A percentile compares a stretch with the other conserved stretches of the same genome.
phyloP scores from a whole-genome alignment of 2,113 vertebrate genomes.

The Speoplatyrhinus poulsoni region DNA sequence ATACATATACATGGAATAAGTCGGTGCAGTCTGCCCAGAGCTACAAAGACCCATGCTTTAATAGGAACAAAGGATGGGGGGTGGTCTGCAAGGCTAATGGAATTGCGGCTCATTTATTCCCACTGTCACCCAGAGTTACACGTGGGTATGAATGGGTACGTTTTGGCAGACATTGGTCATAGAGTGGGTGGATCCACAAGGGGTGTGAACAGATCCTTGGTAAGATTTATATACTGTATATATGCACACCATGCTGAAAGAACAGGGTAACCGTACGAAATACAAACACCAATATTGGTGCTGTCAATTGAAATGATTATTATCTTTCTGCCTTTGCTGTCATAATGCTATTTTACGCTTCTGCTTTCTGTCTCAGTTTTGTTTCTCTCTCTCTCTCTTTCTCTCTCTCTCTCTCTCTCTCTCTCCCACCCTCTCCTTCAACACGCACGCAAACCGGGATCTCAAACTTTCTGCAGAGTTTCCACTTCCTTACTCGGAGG shows the following conservation, averaged over 20 bases:
- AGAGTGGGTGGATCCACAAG: background rate
- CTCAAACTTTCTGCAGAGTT: background rate
- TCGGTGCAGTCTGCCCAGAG: slow-evolving; percentile 26
- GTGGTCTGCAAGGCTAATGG: background rate
- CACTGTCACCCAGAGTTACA: background rate
- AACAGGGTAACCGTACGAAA: too few species aligned
- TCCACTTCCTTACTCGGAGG: slow-evolving; percentile 7
- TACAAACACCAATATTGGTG: too few species aligned
- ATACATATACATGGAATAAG: slow-evolving; percentile 47
- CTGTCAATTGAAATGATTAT: too few species aligned
- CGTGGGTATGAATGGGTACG: slow-evolving; percentile 20
- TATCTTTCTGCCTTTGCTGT: too few species aligned
- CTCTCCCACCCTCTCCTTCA: background rate
- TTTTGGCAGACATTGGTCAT: background rate
- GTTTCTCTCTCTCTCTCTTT: background rate
- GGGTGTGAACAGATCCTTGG: background rate
- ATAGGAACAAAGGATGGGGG: slow-evolving; percentile 3
- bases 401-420: background rate
- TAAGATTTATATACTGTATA: background rate
- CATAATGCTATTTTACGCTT: background rate
- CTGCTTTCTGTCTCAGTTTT: background rate
- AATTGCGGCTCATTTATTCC: slow-evolving; percentile 21
- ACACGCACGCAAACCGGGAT: background rate
- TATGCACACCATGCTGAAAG: too few species aligned
- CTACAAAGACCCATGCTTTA: slow-evolving; percentile 20